phyloP scores from a whole-genome alignment of 2,888 invertebrate species.

The Colostygia pectinataria region DNA sequence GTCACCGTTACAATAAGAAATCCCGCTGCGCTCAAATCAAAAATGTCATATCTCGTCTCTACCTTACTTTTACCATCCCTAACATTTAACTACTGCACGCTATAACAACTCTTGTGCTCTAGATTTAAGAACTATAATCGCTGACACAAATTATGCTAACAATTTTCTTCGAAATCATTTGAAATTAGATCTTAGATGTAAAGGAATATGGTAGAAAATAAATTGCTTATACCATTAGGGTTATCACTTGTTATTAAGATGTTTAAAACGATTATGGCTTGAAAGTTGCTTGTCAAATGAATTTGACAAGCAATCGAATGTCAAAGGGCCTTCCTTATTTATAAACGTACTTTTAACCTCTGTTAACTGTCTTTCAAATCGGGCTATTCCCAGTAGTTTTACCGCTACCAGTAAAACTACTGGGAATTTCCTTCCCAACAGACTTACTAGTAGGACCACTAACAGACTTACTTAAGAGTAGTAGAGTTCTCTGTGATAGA shows the following conservation, averaged over 20 bases:
- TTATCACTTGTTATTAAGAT: slow-evolving; percentile 5
- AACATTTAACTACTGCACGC: background rate
- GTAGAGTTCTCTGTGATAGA: too few relatives aligned
- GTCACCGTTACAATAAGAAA: slow-evolving; percentile 2
- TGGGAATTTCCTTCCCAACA: too few relatives aligned
- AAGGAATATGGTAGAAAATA: background rate
- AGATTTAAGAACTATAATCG: background rate
- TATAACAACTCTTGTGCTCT: background rate
- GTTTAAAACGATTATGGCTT: slow-evolving; percentile 18
- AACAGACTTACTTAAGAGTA: too few relatives aligned
- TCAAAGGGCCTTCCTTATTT: slow-evolving; percentile 1
- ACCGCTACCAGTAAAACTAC: too few relatives aligned
- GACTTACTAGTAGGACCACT: too few relatives aligned
- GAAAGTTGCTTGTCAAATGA: slow-evolving; percentile 13
- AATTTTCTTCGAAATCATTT: background rate
- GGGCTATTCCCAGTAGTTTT: too few relatives aligned
- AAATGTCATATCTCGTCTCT: slow-evolving; percentile 18
- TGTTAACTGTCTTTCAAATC: too few relatives aligned
- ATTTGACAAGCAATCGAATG: slow-evolving; percentile 18
- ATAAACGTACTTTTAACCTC: too few relatives aligned
- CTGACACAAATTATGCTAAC: background rate
- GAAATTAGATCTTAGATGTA: background rate
- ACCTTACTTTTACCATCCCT: slow-evolving; percentile 20
- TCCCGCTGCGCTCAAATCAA: slow-evolving; percentile 17
- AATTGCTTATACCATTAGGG: background rate